Conservation (phyloP, 2,888 invertebrate species). For the Hydriomena furcata region DNA sequence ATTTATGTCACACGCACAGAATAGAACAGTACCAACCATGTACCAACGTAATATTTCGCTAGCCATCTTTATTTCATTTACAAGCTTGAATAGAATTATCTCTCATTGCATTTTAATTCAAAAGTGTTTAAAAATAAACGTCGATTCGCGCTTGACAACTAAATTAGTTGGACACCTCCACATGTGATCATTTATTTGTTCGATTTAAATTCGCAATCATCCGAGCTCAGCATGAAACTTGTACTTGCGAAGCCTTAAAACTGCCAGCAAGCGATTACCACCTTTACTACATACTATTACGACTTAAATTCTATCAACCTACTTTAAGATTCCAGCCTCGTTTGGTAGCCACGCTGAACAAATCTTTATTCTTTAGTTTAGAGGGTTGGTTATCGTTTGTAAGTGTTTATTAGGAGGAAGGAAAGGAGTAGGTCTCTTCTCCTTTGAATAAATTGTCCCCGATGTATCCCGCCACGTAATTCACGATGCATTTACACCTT, state of each 20-base stretch:
- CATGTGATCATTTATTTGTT: slow-evolving; percentile 52
- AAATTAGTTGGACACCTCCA: slow-evolving; percentile 52
- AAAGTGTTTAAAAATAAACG: slow-evolving; percentile 39
- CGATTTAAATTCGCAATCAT: slow-evolving; percentile 55
- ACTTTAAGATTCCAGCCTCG: slow-evolving; percentile 7
- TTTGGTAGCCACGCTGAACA: slow-evolving; percentile 6
- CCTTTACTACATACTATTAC: slow-evolving; percentile 13
- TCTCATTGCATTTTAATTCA: slow-evolving; percentile 32
- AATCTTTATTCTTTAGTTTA: background rate
- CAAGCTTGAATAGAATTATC: slow-evolving; percentile 24
- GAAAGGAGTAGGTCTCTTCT: slow-evolving; percentile 47
- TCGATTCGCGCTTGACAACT: slow-evolving; percentile 47
- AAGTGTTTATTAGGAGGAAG: slow-evolving; percentile 38
- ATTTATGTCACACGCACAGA: background rate
- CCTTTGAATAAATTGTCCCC: slow-evolving; percentile 72
- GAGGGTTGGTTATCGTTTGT: slow-evolving; percentile 37
- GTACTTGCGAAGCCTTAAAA: slow-evolving; percentile 27
- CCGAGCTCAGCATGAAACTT: slow-evolving; percentile 44
- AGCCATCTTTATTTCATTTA: slow-evolving; percentile 10
- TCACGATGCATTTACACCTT: slow-evolving; percentile 73
- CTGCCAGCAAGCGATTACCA: slow-evolving; percentile 17
- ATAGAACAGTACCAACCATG: background rate
- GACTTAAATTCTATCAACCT: slow-evolving; percentile 7
- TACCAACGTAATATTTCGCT: background rate
- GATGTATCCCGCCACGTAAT: slow-evolving; percentile 69